Base-by-base conservation (phyloP, 2,888 invertebrate genomes). In the Tiphia femorata region DNA sequence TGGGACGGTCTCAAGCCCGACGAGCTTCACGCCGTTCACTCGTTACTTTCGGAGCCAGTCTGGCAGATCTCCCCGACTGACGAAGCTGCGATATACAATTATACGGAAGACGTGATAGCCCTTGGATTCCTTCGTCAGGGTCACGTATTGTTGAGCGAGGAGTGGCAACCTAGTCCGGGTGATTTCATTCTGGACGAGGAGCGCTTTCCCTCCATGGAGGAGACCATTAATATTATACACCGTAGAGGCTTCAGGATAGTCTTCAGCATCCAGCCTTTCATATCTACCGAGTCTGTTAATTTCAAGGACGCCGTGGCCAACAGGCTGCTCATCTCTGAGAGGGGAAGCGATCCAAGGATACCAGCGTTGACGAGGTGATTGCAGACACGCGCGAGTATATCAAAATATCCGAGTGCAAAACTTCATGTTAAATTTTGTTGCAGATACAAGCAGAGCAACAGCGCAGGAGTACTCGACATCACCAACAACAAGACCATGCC, bases 261-360 rank as follows among this genome's bases (percentile, higher is more conserved):
- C 0, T 90, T 97, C 65, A 92, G 94, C n/a, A 88, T 96, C 0
- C 95, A 96, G 76, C 96, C 97, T 0, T 97, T 94, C 78, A 91
- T 96, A 25, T 92, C 93, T 47, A 94, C 95, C 0, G 94, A 95
- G 73, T 95, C 96, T 64, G 84, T 85, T 1, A 94, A 92, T 73
- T 96, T 96, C 77, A 90, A 90, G 48, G 91, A 93, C 70, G 91
- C 94, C 0, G 92, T 95, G 0, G 87, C 89, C 46, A 89, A 89
- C 49, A 87, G 91, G 49, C 78, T 94, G n/a, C 82, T 95, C 2
- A 89, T 95, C 35, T 91, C 91, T n/a, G 94, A 95, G 76, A 86
- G 93, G 16, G 90, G 90, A 54, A 91, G 91, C 64, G 93, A 93
- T 70, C 87, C 90, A 52, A 87, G 91, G 64, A 93, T 95, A 47